Base-by-base conservation (phyloP, 1,140 invertebrate genomes). In the Plectrocnemia conspersa region DNA sequence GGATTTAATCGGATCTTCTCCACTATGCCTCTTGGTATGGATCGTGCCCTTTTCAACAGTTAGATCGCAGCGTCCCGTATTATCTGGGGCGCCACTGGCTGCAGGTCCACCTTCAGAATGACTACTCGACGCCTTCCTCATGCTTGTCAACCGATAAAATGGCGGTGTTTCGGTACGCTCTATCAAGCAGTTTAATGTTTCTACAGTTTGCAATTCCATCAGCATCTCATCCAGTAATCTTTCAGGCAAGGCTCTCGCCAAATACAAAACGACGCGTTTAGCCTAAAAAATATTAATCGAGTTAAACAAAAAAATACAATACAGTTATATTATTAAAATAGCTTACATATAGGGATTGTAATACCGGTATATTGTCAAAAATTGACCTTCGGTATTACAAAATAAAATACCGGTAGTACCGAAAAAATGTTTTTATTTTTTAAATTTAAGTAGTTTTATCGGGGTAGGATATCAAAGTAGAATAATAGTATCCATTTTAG, bases 81-180 rank as follows among this genome's bases (percentile, higher is more conserved):
- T 63, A 66, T 80, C 79, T 66, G 65, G 75, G 50, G 29, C 74
- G 66, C 32, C 68, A 61, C 77, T 79, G 1, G 50, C 16, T 66
- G 64, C 74, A 46, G 32, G 73, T 68, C 33, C 67, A 63, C 78
- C 80, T 64, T 89, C 87, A 46, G 85, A 90, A 68, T 94, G 89
- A 45, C 82, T 88, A 0, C 84, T 86, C 11, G 86, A 88, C n/a
- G 90, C 85, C 72, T 94, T 94, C 11, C 91, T 67, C 84, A 93
- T 85, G 59, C 85, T 88, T 0, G 91, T 94, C 52, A 97, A 78
- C 19, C 95, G 79, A 74, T 96, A 99, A 73, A 96, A 99, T 0
- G 96, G 96, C 21, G 95, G 93, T 0, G 96, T 97, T 78, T 98
- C 93, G 0, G 93, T 98, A 40, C 94, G 76, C 69, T 97, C 95